These are phyloP conservation scores for Nerophis lumbriciformis DNA, from an alignment of 2,113 vertebrate species.

Conservation along the genomic window DNA sequence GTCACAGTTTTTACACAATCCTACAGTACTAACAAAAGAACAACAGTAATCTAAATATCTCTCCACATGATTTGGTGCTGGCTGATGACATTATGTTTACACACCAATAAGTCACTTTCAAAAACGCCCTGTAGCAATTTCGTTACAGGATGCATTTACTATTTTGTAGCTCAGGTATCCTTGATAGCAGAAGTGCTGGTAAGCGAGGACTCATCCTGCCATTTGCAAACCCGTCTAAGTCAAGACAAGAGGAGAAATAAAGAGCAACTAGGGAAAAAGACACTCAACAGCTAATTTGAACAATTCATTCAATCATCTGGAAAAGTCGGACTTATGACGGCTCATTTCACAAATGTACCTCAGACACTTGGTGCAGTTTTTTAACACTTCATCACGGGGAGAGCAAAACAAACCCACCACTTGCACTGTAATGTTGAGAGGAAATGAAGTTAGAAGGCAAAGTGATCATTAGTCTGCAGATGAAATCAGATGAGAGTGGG, in stretches of 20 bases:
- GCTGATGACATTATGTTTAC: too few relatives aligned
- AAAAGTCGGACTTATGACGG: slow-evolving; percentile 65
- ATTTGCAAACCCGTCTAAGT: slow-evolving; percentile 17
- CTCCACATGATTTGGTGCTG: too few relatives aligned
- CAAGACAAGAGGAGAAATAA: slow-evolving; percentile 37
- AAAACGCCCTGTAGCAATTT: slow-evolving; percentile 13
- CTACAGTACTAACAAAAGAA: too few relatives aligned
- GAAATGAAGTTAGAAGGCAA: slow-evolving; percentile 65
- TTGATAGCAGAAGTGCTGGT: slow-evolving; percentile 39
- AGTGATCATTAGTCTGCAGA: slow-evolving; percentile 65
- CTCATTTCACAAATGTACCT: slow-evolving; percentile 70
- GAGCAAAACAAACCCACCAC: slow-evolving; percentile 8
- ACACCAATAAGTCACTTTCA: not conserved
- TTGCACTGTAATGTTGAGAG: slow-evolving; percentile 37
- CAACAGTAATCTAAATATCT: too few relatives aligned
- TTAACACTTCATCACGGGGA: slow-evolving; percentile 55
- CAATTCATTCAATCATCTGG: slow-evolving; percentile 48
- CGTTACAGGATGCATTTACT: slow-evolving; percentile 25
- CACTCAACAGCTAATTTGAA: slow-evolving; percentile 59
- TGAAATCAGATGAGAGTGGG: slow-evolving; percentile 62
- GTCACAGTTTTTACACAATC: too few relatives aligned
- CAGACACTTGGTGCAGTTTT: slow-evolving; percentile 53
- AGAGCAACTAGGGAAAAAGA: slow-evolving; percentile 13
- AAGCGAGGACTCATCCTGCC: slow-evolving; percentile 31
- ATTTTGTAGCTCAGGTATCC: slow-evolving; percentile 46